Evolutionary conservation across 2,113 vertebrate species (phyloP).

Genomic region (Propithecus coquereli): DNA sequence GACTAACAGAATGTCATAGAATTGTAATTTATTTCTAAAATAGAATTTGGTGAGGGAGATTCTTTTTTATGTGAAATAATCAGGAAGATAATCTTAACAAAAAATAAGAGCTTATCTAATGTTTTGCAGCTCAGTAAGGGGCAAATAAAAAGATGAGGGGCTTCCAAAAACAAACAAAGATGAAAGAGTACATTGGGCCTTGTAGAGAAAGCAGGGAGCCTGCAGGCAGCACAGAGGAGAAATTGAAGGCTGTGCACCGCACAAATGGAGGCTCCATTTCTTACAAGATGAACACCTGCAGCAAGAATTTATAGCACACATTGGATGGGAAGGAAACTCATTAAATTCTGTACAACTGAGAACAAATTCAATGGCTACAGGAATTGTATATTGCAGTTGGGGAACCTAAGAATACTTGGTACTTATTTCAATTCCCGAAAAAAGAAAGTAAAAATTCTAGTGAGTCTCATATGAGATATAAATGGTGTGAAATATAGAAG

Average conservation of each 20-base stretch:
- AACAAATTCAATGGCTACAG: background rate
- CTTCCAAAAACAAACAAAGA: background rate
- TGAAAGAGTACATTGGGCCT: background rate
- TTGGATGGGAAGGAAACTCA: background rate
- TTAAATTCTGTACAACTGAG: background rate
- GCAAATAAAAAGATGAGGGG: background rate
- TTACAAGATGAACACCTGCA: background rate
- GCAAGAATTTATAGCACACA: background rate
- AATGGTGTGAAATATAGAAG: background rate
- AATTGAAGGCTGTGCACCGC: background rate
- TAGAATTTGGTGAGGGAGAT: background rate
- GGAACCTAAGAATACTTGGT: background rate
- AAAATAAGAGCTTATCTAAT: background rate
- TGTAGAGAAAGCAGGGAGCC: background rate
- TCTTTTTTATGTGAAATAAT: background rate
- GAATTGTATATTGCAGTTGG: background rate
- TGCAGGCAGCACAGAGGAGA: background rate
- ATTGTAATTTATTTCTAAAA: background rate
- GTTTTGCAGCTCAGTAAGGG: background rate
- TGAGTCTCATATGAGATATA: background rate
- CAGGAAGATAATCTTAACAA: background rate
- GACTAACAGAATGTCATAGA: background rate
- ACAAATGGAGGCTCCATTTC: accelerated
- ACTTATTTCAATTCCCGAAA: background rate
- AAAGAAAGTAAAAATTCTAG: background rate